These are phyloP conservation scores for Zaprionus ghesquierei DNA, from an alignment of 1,140 invertebrate species.

Conservation along the genomic window DNA sequence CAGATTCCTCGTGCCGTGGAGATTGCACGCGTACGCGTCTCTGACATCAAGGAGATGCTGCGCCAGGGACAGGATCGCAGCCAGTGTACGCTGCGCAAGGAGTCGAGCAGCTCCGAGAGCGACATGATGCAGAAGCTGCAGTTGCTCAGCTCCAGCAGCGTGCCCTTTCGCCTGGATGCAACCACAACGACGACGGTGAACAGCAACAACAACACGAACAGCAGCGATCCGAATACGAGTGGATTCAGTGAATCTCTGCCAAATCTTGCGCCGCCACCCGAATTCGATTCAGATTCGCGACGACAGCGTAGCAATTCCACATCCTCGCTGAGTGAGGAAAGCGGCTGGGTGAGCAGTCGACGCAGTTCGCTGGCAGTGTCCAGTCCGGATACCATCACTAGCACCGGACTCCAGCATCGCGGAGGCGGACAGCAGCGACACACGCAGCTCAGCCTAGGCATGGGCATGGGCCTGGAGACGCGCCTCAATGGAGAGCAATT, in stretches of 20 bases:
- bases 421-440: conserved; percentile 78
- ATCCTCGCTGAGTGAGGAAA: conserved; percentile 89
- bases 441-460: conserved; percentile 63
- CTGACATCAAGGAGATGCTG: conserved; percentile 81
- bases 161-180: conserved; percentile 59
- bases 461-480: conserved; percentile 79
- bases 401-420: conserved; percentile 42
- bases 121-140: conserved; percentile 74
- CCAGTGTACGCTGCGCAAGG: conserved; percentile 54
- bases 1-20: conserved; percentile 76
- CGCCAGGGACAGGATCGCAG: conserved; percentile 49
- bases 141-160: conserved; percentile 67
- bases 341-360: conserved; percentile 89
- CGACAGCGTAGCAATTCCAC: conserved; percentile 85
- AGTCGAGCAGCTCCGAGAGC: conserved; percentile 76
- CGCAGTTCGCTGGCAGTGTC: conserved; percentile 85
- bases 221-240: conserved; percentile 71
- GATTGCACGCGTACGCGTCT: conserved; percentile 73
- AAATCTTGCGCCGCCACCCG: conserved; percentile 85
- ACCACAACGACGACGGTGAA: conserved; percentile 69
- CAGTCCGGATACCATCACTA: conserved; percentile 83
- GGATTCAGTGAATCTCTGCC: conserved; percentile 85
- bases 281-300: conserved; percentile 62
- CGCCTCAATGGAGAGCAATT: conserved; percentile 86
- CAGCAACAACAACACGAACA: conserved; percentile 82